These are phyloP conservation scores for Desoria tigrina DNA, from an alignment of 2,888 invertebrate genomes.

Conservation along the genomic window DNA sequence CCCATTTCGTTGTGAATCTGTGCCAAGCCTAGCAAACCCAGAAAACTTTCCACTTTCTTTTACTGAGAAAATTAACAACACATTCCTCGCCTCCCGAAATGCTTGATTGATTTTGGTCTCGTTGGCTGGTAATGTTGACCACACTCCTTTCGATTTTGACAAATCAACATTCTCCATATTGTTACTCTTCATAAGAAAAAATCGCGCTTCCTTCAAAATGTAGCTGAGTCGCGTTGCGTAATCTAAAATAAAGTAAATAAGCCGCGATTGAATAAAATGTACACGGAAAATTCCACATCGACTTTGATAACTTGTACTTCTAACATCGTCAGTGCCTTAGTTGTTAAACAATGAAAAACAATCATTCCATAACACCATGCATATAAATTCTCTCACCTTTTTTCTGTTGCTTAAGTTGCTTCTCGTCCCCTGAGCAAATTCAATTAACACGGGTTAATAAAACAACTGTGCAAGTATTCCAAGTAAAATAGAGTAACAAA, in stretches of 20 bases:
- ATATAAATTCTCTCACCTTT: slow-evolving; percentile 26
- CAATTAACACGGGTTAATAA: not conserved
- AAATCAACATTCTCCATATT: slow-evolving; percentile 94
- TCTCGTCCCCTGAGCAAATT: slow-evolving; percentile 24
- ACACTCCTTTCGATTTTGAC: slow-evolving; percentile 92
- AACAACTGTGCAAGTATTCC: too few species aligned
- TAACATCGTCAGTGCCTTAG: not conserved
- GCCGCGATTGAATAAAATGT: slow-evolving; percentile 12
- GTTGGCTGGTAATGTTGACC: slow-evolving; percentile 97
- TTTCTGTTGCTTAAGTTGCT: slow-evolving; percentile 28
- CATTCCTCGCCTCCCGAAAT: slow-evolving; percentile 87
- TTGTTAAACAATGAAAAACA: not conserved
- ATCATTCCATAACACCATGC: not conserved
- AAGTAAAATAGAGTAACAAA: slow-evolving; percentile 1
- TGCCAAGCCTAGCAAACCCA: slow-evolving; percentile 87
- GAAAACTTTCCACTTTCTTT: slow-evolving; percentile 90
- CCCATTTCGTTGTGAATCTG: slow-evolving; percentile 86
- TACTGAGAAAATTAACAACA: slow-evolving; percentile 92
- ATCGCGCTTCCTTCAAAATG: slow-evolving; percentile 87
- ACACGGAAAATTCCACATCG: not conserved
- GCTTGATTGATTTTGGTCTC: slow-evolving; percentile 95
- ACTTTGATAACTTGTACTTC: not conserved
- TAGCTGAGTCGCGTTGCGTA: slow-evolving; percentile 82
- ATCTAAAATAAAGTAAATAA: slow-evolving; percentile 64
- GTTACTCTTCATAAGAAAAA: slow-evolving; percentile 96